Evolutionary conservation across 2,797 vertebrate genomes (phyloP), one percentile per base, ranked within the genome.

Genomic region (Myripristis murdjan): DNA sequence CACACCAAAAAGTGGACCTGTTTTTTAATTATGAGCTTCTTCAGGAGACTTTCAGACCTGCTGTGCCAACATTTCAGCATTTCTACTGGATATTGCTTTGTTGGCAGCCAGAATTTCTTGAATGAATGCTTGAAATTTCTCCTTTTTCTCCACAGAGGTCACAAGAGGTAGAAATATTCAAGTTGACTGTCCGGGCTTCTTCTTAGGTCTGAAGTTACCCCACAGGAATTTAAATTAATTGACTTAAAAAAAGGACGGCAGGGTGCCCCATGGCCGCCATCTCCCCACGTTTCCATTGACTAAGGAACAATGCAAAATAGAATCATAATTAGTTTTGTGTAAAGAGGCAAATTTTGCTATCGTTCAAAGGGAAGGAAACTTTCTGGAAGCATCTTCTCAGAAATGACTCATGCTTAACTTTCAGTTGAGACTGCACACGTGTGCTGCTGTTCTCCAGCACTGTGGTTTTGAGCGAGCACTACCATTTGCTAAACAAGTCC

Each of bases 31-130:
- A 35, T 7, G n/a, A 43, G 41, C 41, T 16, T 51, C 55, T 76
- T 70, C 20, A 39, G 20, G 22, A 73, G 48, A 80, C 48, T 61
- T 64, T 63, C 15, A 24, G 31, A 22, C 20, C 55, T 6, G 8
- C 70, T 73, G 49, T 43, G 48, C 56, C 59, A 73, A 62, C 56
- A 77, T 75, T 79, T 85, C 31, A 81, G 72, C 77, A 84, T 73
- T 75, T 76, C 72, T 72, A 72, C 55, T 64, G 75, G 73, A 83
- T 90, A 81, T 86, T 75, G 72, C 6, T 35, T 79, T 72, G 60
- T 77, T 75, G 83, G 74, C 72, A 65, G 41, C 26, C 61, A 48
- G 57, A 24, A 5, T 71, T 43, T 70, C 47, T 68, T 62, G 46
- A 49, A 57, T 9, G 41, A 31, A 53, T 67, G 55, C 64, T 59